phyloP scores from a whole-genome alignment of 2,113 vertebrate species.

The Centropus bengalensis region DNA sequence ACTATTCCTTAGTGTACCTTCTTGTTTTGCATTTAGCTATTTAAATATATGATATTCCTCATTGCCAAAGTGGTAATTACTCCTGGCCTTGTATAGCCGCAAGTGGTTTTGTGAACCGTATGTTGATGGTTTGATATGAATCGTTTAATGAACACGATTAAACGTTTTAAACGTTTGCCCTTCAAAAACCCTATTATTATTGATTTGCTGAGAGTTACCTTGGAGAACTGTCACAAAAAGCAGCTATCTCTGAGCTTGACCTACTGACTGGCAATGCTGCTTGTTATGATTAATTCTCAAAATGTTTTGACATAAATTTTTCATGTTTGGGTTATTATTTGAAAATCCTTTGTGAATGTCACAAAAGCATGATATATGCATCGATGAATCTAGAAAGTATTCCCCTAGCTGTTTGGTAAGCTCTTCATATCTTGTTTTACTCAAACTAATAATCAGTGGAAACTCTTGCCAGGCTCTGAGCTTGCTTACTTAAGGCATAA shows the following conservation, averaged over 20 bases:
- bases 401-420: not conserved
- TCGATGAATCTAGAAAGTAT: not conserved
- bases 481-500: not conserved
- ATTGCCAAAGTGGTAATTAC: not conserved
- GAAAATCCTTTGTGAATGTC: not conserved
- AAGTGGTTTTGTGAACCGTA: not conserved
- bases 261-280: not conserved
- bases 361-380: not conserved
- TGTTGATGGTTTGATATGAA: not conserved
- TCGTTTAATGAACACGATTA: too few species aligned
- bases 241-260: not conserved
- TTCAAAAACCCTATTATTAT: not conserved
- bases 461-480: not conserved
- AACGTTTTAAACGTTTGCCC: not conserved
- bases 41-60: not conserved
- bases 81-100: not conserved
- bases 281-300: not conserved
- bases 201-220: not conserved
- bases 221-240: not conserved
- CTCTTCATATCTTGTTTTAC: rapidly evolving
- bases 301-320: not conserved
- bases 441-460: not conserved
- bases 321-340: not conserved
- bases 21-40: not conserved
- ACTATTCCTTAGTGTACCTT: not conserved